Percentiles rank a stretch among this genome's conserved stretches.
Conservation (phyloP, 1,140 invertebrate species). For the Sarcophaga bullata region DNA sequence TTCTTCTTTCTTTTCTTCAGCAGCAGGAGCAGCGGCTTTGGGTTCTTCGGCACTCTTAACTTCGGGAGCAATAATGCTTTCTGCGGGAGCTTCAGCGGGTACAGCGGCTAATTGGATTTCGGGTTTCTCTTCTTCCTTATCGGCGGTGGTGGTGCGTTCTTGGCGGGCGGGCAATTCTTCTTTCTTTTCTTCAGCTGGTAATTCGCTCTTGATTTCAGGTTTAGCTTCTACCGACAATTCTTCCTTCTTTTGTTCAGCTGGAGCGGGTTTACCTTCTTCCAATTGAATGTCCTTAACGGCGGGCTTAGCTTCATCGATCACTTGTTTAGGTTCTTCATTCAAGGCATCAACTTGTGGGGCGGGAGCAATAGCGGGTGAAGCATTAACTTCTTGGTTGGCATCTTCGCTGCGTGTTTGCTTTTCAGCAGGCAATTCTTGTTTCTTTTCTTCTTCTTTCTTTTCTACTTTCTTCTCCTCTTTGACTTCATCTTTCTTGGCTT, state of each 20-base stretch:
- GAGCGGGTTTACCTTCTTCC: slow-evolving; percentile 40
- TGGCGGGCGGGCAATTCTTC: slow-evolving; percentile 51
- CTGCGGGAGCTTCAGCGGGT: slow-evolving; percentile 33
- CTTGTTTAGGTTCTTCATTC: slow-evolving; percentile 47
- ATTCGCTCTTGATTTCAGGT: slow-evolving; percentile 44
- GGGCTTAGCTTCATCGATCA: slow-evolving; percentile 51
- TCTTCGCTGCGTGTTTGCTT: slow-evolving; percentile 52
- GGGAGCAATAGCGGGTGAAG: slow-evolving; percentile 48
- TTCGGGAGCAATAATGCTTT: slow-evolving; percentile 14
- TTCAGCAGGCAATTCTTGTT: slow-evolving; percentile 47
- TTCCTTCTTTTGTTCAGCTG: slow-evolving; percentile 41
- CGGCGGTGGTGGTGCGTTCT: slow-evolving; percentile 49
- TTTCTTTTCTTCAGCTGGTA: slow-evolving; percentile 43
- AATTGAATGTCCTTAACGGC: slow-evolving; percentile 6
- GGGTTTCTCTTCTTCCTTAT: slow-evolving; percentile 46
- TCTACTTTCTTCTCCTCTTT: slow-evolving; percentile 38
- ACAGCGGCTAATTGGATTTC: slow-evolving; percentile 42
- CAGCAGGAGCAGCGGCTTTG: slow-evolving; percentile 32
- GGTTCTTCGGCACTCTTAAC: slow-evolving; percentile 41
- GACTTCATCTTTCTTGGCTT: slow-evolving; percentile 42
- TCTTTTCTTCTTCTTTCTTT: slow-evolving; percentile 30
- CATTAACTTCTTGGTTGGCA: slow-evolving; percentile 50
- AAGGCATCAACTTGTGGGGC: slow-evolving; percentile 47
- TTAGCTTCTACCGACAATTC: slow-evolving; percentile 42
- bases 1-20: slow-evolving; percentile 15